phyloP scores from a whole-genome alignment of 2,888 invertebrate species.

The Drosophila austrosaltans region DNA sequence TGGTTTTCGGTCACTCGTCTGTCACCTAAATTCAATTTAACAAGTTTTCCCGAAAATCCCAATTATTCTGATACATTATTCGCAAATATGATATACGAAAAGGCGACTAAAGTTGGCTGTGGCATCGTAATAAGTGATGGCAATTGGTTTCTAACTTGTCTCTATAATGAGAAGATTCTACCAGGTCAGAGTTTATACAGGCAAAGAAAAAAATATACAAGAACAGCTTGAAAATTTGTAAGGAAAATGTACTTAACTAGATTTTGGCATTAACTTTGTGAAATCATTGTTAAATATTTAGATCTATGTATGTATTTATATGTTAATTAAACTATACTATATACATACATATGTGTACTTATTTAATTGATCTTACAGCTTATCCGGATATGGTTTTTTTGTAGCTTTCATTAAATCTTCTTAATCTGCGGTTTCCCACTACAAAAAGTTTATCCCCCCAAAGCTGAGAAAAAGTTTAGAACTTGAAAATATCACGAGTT shows the following conservation, averaged over 20 bases:
- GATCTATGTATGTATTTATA: no score
- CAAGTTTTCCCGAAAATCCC: not conserved
- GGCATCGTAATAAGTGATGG: conserved; percentile 5
- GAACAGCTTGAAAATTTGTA: no score
- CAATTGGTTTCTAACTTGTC: conserved; percentile 20
- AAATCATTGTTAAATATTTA: no score
- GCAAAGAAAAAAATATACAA: no score
- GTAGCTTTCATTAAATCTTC: not conserved
- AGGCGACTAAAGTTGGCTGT: conserved; percentile 16
- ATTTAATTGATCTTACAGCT: not conserved
- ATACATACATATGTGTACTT: no score
- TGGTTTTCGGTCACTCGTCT: not conserved
- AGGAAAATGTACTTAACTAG: no score
- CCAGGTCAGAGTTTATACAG: not conserved
- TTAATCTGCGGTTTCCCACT: not conserved
- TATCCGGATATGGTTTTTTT: not conserved
- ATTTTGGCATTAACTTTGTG: no score
- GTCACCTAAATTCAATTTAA: not conserved
- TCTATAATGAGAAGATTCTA: conserved; percentile 10
- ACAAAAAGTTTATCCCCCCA: not conserved
- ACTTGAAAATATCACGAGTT: conserved; percentile 4
- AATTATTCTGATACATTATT: not conserved
- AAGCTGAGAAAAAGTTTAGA: not conserved
- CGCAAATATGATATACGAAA: conserved; percentile 14
- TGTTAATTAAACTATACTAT: no score